Evolutionary conservation across 2,888 invertebrate species (phyloP), one percentile per base, ranked within the genome.

Genomic region (Megamerina dolium): DNA sequence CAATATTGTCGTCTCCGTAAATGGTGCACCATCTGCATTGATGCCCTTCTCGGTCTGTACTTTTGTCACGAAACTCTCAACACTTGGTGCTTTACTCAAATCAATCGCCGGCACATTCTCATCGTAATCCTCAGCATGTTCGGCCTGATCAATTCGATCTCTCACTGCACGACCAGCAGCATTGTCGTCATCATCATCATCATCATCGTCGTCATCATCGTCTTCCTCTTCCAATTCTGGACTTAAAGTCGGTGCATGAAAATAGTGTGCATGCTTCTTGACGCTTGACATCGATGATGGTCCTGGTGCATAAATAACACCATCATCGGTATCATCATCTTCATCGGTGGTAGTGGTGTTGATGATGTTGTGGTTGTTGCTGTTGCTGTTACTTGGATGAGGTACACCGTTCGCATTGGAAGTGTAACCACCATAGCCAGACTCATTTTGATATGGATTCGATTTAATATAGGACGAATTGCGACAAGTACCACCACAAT

Each of bases 1-100:
- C 70, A 70, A 63, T 57, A 70, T 70, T 46, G 70, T 70, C 37
- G 70, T 70, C 45, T 68, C 63, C 31, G 68, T 68, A 39, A 66
- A 60, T 41, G 64, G 60, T 46, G 60, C 58, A 46, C 70, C 70
- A 45, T 66, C 65, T 41, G 66, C 62, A 48, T 62, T 66, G 13
- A 68, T 46, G 43, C 60, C 63, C 39, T 60, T 61, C 48, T 70
- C 70, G 18, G 67, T 61, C 46, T 63, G 63, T 37, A 66, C 61
- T 46, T 66, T 64, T 4, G 63, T 58, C 16, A 54, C 51, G 44
- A 67, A 62, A 39, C 58, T 67, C 40, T 59, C 56, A 19, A 56
- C 53, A 33, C 63, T 64, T 14, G 59, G 55, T 45, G 54, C 54
- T 53, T 61, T 66, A 45, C 63, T 66, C 20, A 64, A 50, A 37